Conservation (phyloP, 2,797 vertebrate genomes). For the Hafferia zeledoni region DNA sequence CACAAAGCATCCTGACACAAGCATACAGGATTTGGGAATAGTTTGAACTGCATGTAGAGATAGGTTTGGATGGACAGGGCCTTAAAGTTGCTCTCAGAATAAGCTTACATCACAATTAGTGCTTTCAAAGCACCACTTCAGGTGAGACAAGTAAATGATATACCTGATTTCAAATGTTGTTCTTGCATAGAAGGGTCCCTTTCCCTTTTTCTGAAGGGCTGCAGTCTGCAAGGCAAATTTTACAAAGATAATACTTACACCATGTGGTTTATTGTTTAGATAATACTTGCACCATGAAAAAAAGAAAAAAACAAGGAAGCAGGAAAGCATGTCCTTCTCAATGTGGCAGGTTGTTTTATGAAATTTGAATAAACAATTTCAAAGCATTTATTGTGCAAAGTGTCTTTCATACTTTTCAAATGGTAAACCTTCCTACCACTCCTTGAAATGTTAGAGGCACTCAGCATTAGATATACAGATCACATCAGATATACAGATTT, state of each 20-base stretch:
- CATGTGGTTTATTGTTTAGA: neutral
- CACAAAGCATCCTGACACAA: neutral
- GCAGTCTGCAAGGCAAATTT: neutral
- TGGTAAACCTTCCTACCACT: neutral
- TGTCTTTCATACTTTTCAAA: neutral
- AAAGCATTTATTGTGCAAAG: neutral
- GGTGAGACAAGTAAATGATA: neutral
- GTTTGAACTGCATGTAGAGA: neutral
- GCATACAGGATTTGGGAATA: neutral
- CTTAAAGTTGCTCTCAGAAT: neutral
- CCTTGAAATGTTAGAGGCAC: neutral
- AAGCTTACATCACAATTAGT: accelerated
- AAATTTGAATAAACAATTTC: slow-evolving; percentile 16
- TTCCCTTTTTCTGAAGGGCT: neutral
- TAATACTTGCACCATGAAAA: neutral
- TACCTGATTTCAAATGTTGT: neutral
- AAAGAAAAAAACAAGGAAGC: neutral
- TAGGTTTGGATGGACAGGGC: neutral
- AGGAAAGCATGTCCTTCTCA: neutral
- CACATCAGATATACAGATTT: neutral
- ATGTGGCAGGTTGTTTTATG: neutral
- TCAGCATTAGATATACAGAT: neutral
- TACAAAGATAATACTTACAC: neutral
- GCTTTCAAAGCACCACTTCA: neutral
- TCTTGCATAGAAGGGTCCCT: neutral